These are phyloP conservation scores for Penaeus chinensis DNA, from an alignment of 1,140 invertebrate species.

Conservation along the genomic window DNA sequence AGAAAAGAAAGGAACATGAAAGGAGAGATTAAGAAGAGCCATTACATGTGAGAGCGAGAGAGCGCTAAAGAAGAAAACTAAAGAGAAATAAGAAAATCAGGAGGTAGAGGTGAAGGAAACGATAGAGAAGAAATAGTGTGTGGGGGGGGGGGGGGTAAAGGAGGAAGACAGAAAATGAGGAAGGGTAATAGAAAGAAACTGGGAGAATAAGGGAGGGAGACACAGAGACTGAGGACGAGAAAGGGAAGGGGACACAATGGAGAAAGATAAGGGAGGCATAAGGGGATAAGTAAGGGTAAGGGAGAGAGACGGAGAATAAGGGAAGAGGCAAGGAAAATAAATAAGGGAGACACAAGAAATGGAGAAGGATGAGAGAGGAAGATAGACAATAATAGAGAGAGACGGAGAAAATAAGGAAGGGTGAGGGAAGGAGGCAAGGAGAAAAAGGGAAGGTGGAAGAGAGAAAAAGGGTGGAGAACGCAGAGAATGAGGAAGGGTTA, in stretches of 20 bases:
- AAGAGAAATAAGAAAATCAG: no score
- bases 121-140: background rate
- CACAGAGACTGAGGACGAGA: background rate
- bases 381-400: background rate
- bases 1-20: no score
- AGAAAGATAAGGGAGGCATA: background rate
- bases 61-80: no score
- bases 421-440: background rate
- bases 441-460: slow-evolving; percentile 23
- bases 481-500: background rate
- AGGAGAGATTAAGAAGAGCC: no score
- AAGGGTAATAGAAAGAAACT: background rate
- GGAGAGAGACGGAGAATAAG: background rate
- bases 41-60: no score
- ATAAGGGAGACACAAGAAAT: background rate
- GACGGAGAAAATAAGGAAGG: no score
- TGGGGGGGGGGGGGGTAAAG: background rate
- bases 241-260: background rate
- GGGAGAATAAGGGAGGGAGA: background rate
- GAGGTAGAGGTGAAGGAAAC: slow-evolving; percentile 12
- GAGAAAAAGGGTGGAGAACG: background rate
- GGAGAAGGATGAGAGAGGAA: background rate
- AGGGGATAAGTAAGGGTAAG: background rate
- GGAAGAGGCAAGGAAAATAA: background rate
- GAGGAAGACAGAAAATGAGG: background rate